Percentiles rank a stretch among this genome's conserved stretches.
These are phyloP conservation scores for Orthosia gracilis DNA, from an alignment of 2,888 invertebrate genomes.

Conservation along the genomic window DNA sequence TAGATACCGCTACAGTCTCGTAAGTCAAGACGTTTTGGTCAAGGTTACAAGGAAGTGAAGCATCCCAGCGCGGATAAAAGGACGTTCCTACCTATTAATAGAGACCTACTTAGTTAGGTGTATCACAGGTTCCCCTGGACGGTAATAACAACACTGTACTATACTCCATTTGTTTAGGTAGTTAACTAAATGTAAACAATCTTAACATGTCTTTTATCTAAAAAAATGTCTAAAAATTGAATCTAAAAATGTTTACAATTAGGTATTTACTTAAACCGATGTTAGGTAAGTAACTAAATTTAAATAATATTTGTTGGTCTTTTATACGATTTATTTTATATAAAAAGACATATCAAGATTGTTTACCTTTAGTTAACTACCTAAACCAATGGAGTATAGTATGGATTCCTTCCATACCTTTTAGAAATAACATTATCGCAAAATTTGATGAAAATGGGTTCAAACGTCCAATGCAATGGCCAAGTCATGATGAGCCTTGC, in stretches of 20 bases:
- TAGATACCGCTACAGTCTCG: not conserved
- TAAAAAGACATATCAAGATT: too few relatives aligned
- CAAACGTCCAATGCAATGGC: not conserved
- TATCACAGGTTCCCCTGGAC: constrained; percentile 17
- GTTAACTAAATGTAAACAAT: too few relatives aligned
- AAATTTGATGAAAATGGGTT: not conserved
- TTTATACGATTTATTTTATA: too few relatives aligned
- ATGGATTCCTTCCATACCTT: not conserved
- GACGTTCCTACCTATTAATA: constrained; percentile 33
- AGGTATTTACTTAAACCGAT: too few relatives aligned
- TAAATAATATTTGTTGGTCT: too few relatives aligned
- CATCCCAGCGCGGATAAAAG: constrained; percentile 20
- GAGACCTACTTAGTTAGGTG: constrained; percentile 31
- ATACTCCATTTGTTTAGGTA: too few relatives aligned
- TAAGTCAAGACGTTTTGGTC: constrained; percentile 47
- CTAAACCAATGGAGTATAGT: too few relatives aligned
- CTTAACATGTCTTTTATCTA: too few relatives aligned
- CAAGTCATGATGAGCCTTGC: not conserved
- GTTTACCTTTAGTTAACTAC: too few relatives aligned
- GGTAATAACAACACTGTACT: not conserved
- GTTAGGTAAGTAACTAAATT: too few relatives aligned
- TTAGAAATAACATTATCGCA: not conserved
- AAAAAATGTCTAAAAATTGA: too few relatives aligned
- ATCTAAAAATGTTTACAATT: too few relatives aligned
- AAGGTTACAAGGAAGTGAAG: constrained; percentile 43